Evolutionary conservation across 2,113 vertebrate species (phyloP).

Genomic region (Mola mola): DNA sequence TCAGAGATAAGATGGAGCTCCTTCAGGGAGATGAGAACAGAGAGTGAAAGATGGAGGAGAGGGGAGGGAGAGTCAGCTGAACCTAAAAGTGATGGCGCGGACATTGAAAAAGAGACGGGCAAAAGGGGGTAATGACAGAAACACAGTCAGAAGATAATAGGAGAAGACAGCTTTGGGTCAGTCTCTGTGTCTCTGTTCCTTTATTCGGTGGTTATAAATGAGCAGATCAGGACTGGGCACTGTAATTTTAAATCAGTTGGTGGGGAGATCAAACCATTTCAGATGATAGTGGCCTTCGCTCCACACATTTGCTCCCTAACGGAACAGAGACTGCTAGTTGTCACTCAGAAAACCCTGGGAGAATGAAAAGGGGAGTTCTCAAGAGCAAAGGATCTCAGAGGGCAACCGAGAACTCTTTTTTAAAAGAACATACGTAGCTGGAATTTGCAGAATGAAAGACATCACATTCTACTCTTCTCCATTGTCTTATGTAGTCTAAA

Average conservation of each 20-base stretch:
- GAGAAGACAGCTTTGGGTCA: slow-evolving; percentile 43
- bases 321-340: slow-evolving; percentile 66
- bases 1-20: slow-evolving; percentile 60
- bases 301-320: slow-evolving; percentile 68
- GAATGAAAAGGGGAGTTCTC: slow-evolving; percentile 40
- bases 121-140: slow-evolving; percentile 16
- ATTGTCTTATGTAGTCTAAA: too few species aligned
- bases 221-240: slow-evolving; percentile 66
- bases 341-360: slow-evolving; percentile 64
- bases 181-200: slow-evolving; percentile 36
- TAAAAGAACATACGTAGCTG: slow-evolving; percentile 25
- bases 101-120: slow-evolving; percentile 33
- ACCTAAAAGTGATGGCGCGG: slow-evolving; percentile 33
- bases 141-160: background rate
- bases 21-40: slow-evolving; percentile 67
- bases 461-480: too few species aligned
- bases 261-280: slow-evolving; percentile 75
- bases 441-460: slow-evolving; percentile 19
- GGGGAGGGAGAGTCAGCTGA: slow-evolving; percentile 30
- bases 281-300: slow-evolving; percentile 71
- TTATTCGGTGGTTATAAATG: slow-evolving; percentile 72
- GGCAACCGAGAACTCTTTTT: slow-evolving; percentile 50
- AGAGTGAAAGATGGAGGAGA: slow-evolving; percentile 41
- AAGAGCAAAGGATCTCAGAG: background rate
- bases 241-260: slow-evolving; percentile 77